phyloP scores from a whole-genome alignment of 1,140 invertebrate genomes.

The Pogonognathellus flavescens region DNA sequence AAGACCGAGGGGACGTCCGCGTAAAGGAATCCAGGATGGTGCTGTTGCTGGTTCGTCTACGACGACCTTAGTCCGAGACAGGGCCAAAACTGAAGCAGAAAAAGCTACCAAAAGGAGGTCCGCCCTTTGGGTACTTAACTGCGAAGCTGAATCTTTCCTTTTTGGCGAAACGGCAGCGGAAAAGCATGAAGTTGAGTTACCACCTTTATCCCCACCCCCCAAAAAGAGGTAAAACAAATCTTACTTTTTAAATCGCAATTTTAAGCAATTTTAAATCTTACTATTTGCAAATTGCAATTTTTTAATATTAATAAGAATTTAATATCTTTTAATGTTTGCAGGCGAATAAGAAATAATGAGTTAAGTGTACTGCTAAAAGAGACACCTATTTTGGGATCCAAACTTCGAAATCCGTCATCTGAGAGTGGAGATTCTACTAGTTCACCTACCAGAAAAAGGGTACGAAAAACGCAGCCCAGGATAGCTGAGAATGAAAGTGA shows the following conservation, averaged over 20 bases:
- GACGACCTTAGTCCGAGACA: slow-evolving; percentile 5
- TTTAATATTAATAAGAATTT: not conserved
- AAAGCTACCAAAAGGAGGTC: slow-evolving; percentile 61
- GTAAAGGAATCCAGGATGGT: slow-evolving; percentile 32
- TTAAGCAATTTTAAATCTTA: not conserved
- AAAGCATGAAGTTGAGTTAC: slow-evolving; percentile 66
- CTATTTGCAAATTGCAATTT: too few species aligned
- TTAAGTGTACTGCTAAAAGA: slow-evolving; percentile 61
- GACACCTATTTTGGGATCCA: slow-evolving; percentile 64
- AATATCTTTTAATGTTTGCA: slow-evolving; percentile 35
- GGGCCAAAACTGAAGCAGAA: slow-evolving; percentile 35
- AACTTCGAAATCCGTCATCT: slow-evolving; percentile 54
- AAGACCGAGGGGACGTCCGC: slow-evolving; percentile 5
- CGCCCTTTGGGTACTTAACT: slow-evolving; percentile 66
- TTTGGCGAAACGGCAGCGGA: slow-evolving; percentile 67
- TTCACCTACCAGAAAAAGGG: slow-evolving; percentile 42
- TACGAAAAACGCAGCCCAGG: slow-evolving; percentile 10
- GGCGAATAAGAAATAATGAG: slow-evolving; percentile 64
- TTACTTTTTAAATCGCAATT: too few species aligned
- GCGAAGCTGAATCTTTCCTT: slow-evolving; percentile 65
- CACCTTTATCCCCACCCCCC: slow-evolving; percentile 60
- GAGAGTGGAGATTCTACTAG: slow-evolving; percentile 27
- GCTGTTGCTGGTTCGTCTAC: slow-evolving; percentile 32
- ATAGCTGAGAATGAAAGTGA: slow-evolving; percentile 20
- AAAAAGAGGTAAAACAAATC: slow-evolving; percentile 61